Conservation (phyloP, 2,888 invertebrate species). For the Apotomis turbidana region DNA sequence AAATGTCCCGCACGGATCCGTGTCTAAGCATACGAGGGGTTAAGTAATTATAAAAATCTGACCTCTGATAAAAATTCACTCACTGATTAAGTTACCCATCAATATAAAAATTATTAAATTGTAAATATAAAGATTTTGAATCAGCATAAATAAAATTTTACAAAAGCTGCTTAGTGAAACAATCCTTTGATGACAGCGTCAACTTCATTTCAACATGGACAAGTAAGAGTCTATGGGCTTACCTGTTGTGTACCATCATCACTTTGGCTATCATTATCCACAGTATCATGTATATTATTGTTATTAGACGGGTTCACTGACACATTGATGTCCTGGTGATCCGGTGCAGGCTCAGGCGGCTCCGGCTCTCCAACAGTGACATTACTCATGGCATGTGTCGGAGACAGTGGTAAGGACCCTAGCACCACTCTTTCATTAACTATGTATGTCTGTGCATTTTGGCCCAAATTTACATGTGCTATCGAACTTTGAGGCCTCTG, state of each 20-base stretch:
- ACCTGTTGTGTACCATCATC: slow-evolving; percentile 78
- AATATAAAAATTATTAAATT: too few species aligned
- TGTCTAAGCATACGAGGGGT: too few species aligned
- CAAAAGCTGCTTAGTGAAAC: too few species aligned
- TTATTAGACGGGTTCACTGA: slow-evolving; percentile 77
- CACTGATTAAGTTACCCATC: too few species aligned
- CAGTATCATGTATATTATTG: slow-evolving; percentile 76
- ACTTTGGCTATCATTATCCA: slow-evolving; percentile 77
- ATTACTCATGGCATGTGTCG: slow-evolving; percentile 59
- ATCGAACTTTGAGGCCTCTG: slow-evolving; percentile 76
- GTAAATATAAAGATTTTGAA: too few species aligned
- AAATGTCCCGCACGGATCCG: too few species aligned
- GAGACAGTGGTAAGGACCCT: slow-evolving; percentile 55
- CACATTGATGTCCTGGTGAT: slow-evolving; percentile 69
- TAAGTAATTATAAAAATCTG: too few species aligned
- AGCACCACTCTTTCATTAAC: slow-evolving; percentile 66
- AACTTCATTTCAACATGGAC: too few species aligned
- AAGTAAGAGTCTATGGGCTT: slow-evolving; percentile 27
- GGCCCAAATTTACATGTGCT: slow-evolving; percentile 69
- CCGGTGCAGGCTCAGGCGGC: slow-evolving; percentile 62
- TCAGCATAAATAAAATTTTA: too few species aligned
- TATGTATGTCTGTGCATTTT: slow-evolving; percentile 64
- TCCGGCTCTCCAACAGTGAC: slow-evolving; percentile 70
- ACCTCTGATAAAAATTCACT: too few species aligned
- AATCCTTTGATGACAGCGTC: too few species aligned